Evolutionary conservation across 2,797 vertebrate genomes (phyloP), one percentile per base, ranked within the genome.

Genomic region (Poecilia gillii): DNA sequence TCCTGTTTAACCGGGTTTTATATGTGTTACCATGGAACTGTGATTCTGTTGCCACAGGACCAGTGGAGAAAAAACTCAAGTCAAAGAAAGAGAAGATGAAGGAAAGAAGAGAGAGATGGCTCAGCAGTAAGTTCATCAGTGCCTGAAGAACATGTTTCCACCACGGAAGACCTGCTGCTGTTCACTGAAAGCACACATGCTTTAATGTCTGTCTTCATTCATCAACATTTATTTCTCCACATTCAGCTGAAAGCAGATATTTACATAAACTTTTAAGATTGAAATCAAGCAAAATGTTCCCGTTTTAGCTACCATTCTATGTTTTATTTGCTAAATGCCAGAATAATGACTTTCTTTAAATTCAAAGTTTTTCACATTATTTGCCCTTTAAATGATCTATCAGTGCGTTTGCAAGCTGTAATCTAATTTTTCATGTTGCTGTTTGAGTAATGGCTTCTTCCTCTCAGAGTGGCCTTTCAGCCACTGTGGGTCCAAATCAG

Each of bases 11-110:
- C 31, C 18, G 6, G 14, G 62, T 66, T 66, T 36, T 7, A 71
- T 72, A 57, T 79, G 66, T 46, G 72, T 75, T 64, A 49, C n/a
- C 23, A 0, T 78, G 25, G 73, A 49, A 77, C 7, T 53, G 31
- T 80, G 3, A 66, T 70, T 41, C 2, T 74, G 33, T 68, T 43
- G 81, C 70, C 53, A 57, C 89, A 95, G 95, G 72, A 6, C 41
- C 79, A 5, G 93, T 88, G 14, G 89, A 85, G 64, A 95, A 88
- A 87, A 95, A 91, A 64, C 53, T 90, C 12, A 91, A 94, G 84
- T 77, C 95, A 3, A 96, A 96, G 92, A 96, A 95, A 64, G 95
- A 95, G 81, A 96, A 95, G 91, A 94, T 95, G 87, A 96, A 95
- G 87, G 94, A 96, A 85, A 89, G 95, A 71, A 90, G 94, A 75